Base-by-base conservation (phyloP, 2,113 vertebrate species). In the Myrmophylax atrothorax region DNA sequence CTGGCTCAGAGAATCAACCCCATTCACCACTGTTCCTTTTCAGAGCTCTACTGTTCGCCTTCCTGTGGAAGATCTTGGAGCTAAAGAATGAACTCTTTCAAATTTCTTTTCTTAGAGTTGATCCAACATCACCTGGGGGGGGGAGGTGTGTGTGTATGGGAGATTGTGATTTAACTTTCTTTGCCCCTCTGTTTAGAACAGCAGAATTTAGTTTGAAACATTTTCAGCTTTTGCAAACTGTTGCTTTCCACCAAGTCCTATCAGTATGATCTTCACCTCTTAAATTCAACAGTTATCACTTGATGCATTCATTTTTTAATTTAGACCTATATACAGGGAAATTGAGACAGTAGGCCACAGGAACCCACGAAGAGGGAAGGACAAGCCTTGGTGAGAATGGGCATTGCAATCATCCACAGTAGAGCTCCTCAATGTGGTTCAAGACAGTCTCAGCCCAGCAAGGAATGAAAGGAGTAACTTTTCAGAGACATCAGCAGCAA, bases 71-170 rank as follows among this genome's bases (percentile, higher is more conserved):
- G 50, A 96, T 86, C 77, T 89, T 69, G 4, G 79, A 93, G 77
- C 83, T 96, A 90, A 97, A 97, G 97, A 98, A 98, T 94, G 97
- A 98, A 96, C 89, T 97, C 96, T 97, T 97, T 95, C 89, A 97
- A 97, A 95, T 97, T 97, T 96, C 89, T 97, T 97, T 98, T 97
- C 94, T 96, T 97, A 97, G 67, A 94, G 59, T 73, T 95, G 88
- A 89, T 97, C 96, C 96, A 98, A 94, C 69, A 35, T 94, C 93
- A 88, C 66, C 20, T 7, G 52, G 22, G 40, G 47, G 4, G 4
- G 22, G 0, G 25, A 2, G 17, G 18, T 16, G 29, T 15, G 20
- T 23, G 9, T 26, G 17, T 26, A 52, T 52, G 50, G 50, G 24
- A 22, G 22, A 26, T 52, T 52, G 50, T 40, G 78, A 33, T 40